Evolutionary conservation across 2,888 invertebrate species (phyloP).

Genomic region (Cataglyphis albicans): DNA sequence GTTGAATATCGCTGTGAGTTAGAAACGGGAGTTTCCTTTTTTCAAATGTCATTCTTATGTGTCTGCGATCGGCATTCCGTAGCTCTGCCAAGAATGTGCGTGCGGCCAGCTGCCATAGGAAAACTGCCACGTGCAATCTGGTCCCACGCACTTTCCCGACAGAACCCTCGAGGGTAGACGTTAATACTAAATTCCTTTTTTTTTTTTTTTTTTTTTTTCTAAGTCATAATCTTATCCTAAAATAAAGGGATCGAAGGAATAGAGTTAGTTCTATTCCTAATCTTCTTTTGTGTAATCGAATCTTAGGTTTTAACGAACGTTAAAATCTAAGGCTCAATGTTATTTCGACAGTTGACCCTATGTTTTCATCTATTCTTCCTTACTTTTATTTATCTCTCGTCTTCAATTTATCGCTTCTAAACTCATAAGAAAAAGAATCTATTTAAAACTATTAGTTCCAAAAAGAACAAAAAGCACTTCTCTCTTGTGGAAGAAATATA

Average conservation of each 20-base stretch:
- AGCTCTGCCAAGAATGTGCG: slow-evolving; percentile 78
- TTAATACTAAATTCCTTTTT: not conserved
- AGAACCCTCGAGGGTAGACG: not conserved
- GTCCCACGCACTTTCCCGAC: not conserved
- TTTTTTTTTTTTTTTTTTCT: not conserved
- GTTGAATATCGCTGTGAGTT: slow-evolving; percentile 50
- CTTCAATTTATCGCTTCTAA: not conserved
- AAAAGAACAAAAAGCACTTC: not conserved
- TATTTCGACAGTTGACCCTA: no score
- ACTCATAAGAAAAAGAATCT: not conserved
- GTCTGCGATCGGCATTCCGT: slow-evolving; percentile 78
- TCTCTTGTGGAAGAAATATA: not conserved
- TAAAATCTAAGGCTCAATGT: no score
- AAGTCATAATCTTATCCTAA: not conserved
- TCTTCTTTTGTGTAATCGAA: not conserved
- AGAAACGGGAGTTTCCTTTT: slow-evolving; percentile 69
- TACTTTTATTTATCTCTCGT: not conserved
- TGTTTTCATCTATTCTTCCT: not conserved
- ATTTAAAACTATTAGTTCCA: not conserved
- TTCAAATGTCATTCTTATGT: slow-evolving; percentile 74
- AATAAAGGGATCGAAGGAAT: not conserved
- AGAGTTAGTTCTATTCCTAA: not conserved
- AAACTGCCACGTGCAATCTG: slow-evolving; percentile 73
- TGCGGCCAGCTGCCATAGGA: slow-evolving; percentile 70
- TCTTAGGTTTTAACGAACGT: not conserved